A percentile compares a stretch with the other conserved stretches of the same genome.
Conservation (phyloP, 2,797 vertebrate species). For the Ara ararauna region DNA sequence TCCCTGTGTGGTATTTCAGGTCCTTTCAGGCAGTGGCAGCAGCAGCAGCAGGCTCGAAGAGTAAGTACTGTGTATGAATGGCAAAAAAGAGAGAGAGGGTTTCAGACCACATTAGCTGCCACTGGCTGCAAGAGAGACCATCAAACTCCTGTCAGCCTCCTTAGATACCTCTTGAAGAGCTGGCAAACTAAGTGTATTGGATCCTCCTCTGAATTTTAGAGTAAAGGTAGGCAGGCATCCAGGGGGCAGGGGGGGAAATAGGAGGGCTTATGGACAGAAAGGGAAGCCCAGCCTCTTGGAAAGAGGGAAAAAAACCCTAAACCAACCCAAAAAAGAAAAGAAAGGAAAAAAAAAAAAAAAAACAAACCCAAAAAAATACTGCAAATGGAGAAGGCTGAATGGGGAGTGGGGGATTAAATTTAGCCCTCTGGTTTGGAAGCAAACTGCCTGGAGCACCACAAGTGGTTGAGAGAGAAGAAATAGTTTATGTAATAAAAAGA, state of each 20-base stretch:
- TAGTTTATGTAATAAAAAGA: conserved; percentile 51
- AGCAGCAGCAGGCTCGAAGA: conserved; percentile 75
- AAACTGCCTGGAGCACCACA: conserved; percentile 56
- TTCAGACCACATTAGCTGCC: conserved; percentile 76
- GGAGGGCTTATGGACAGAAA: conserved; percentile 63
- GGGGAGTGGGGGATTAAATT: conserved; percentile 53
- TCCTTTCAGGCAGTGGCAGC: conserved; percentile 78
- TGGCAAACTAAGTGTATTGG: conserved; percentile 76
- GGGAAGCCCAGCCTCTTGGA: conserved; percentile 71
- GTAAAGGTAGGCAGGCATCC: conserved; percentile 82
- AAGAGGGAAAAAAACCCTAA: not conserved
- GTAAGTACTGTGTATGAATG: conserved; percentile 70
- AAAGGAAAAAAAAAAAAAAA: not conserved
- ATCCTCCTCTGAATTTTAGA: conserved; percentile 77
- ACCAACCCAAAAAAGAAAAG: conserved; percentile 38
- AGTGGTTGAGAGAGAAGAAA: conserved; percentile 61
- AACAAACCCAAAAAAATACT: conserved; percentile 2
- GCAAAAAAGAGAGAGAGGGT: conserved; percentile 73
- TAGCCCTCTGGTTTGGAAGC: conserved; percentile 60
- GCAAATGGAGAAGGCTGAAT: conserved; percentile 55
- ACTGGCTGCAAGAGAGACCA: conserved; percentile 74
- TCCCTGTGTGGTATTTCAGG: conserved; percentile 75
- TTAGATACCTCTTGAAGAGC: conserved; percentile 79
- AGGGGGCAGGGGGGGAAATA: conserved; percentile 75
- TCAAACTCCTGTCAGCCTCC: conserved; percentile 79